Evolutionary conservation across 2,797 vertebrate species (phyloP), one percentile per base, ranked within the genome.

Genomic region (Anableps anableps): DNA sequence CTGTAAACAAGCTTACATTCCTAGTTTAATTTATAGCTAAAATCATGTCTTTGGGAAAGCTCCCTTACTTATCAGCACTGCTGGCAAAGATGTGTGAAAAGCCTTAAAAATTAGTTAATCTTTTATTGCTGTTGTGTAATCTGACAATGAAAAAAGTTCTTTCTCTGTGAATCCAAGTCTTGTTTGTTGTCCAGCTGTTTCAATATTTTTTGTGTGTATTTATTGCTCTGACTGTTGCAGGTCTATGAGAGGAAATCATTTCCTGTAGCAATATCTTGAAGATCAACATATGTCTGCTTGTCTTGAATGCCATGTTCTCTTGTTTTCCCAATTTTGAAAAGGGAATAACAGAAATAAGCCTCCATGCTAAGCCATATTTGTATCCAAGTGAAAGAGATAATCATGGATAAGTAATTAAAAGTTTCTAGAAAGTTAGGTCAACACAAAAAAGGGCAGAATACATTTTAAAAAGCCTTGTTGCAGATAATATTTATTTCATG

Each of bases 1-100:
- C 41, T 45, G 5, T 29, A 45, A 2, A 71, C 14, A 71, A 17
- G 14, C 26, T 34, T 3, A 74, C 36, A 81, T 82, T 62, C 76
- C 64, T 34, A 38, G 29, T 85, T 87, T 77, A 82, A 26, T 53
- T 83, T 45, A 31, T 68, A 34, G 55, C 75, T 62, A 47, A 77
- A 50, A 21, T 36, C 82, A 51, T 14, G n/a, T 73, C 55, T 66
- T 11, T 13, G 62, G 31, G 31, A 43, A 64, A 70, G 3, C 36
- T 76, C 48, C 71, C 34, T 16, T 71, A 16, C 14, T 41, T 43
- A 68, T 43, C 23, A 26, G 26, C 23, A 26, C 11, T 60, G 11
- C n/a, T 60, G 55, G 11, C 21, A 58, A 58, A 10, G 55, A 29
- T 58, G n/a, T 53, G 21, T 53, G 41, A 43, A 70, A 70, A n/a